Conservation (phyloP, 1,140 invertebrate genomes). For the Microplitis mediator region DNA sequence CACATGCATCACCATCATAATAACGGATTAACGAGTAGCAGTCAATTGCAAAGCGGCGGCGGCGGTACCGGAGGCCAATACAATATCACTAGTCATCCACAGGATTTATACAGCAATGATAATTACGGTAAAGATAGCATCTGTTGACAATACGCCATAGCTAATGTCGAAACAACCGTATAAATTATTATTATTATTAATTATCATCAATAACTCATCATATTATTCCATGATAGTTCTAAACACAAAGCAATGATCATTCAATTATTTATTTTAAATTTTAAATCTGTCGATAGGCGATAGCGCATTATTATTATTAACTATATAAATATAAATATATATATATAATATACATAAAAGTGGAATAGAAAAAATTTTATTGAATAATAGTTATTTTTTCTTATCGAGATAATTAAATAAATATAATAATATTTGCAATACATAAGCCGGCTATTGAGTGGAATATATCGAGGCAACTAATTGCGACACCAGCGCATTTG, state of each 20-base stretch:
- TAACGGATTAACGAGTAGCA: slow-evolving; percentile 46
- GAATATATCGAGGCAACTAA: too few relatives aligned
- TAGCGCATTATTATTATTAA: too few relatives aligned
- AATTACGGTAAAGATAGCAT: slow-evolving; percentile 73
- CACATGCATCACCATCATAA: slow-evolving; percentile 53
- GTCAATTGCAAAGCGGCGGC: slow-evolving; percentile 33
- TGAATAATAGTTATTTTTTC: too few relatives aligned
- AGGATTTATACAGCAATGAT: slow-evolving; percentile 64
- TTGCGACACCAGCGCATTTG: too few relatives aligned
- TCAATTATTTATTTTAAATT: too few relatives aligned
- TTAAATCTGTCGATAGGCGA: too few relatives aligned
- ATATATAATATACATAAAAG: too few relatives aligned
- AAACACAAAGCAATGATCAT: neutral
- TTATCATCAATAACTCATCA: neutral
- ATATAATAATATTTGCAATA: too few relatives aligned
- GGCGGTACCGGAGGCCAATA: slow-evolving; percentile 52
- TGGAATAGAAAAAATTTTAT: too few relatives aligned
- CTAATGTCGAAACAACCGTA: slow-evolving; percentile 70
- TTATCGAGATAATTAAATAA: too few relatives aligned
- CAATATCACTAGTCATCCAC: slow-evolving; percentile 56
- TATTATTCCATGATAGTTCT: neutral
- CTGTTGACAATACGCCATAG: slow-evolving; percentile 74
- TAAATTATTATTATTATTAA: slow-evolving; percentile 40
- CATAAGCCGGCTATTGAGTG: too few relatives aligned
- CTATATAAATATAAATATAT: too few relatives aligned